These are phyloP conservation scores for Aporrectodea caliginosa DNA, from an alignment of 1,140 invertebrate genomes.

Conservation along the genomic window DNA sequence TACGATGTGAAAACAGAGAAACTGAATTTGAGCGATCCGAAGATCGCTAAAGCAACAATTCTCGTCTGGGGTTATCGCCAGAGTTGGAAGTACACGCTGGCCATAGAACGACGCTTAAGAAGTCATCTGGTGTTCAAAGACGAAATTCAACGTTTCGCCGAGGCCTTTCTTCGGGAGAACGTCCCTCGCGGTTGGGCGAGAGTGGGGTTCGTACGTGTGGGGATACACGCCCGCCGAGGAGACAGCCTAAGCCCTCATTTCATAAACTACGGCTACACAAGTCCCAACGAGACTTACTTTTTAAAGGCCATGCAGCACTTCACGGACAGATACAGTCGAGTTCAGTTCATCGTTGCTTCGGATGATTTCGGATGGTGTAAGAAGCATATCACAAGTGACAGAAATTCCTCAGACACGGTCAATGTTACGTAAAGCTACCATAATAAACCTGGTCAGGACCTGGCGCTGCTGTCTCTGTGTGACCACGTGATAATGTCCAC, in stretches of 20 bases:
- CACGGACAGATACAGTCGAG: not conserved
- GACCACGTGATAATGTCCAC: constrained; percentile 45
- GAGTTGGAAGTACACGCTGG: constrained; percentile 18
- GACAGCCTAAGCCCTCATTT: constrained; percentile 12
- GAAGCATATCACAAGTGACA: not conserved
- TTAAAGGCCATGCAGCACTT: constrained; percentile 21
- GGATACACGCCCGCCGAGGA: constrained; percentile 29
- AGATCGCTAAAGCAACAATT: constrained; percentile 5
- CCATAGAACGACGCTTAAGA: not conserved
- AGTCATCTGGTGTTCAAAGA: constrained; percentile 15
- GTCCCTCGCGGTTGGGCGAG: not conserved
- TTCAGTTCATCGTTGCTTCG: constrained; percentile 12
- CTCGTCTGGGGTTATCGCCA: constrained; percentile 5
- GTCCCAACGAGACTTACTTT: constrained; percentile 6
- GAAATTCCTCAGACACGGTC: not conserved
- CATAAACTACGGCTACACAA: constrained; percentile 17
- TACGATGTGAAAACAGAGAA: not conserved
- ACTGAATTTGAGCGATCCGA: not conserved
- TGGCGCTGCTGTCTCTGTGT: constrained; percentile 41
- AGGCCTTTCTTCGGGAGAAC: constrained; percentile 12
- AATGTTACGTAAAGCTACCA: not conserved
- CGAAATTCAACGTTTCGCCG: not conserved
- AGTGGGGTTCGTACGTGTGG: constrained; percentile 20
- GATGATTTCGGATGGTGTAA: constrained; percentile 12
- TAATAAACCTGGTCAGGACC: constrained; percentile 29